These are phyloP conservation scores for Drosophila tripunctata DNA, from an alignment of 2,888 invertebrate genomes.

Conservation along the genomic window DNA sequence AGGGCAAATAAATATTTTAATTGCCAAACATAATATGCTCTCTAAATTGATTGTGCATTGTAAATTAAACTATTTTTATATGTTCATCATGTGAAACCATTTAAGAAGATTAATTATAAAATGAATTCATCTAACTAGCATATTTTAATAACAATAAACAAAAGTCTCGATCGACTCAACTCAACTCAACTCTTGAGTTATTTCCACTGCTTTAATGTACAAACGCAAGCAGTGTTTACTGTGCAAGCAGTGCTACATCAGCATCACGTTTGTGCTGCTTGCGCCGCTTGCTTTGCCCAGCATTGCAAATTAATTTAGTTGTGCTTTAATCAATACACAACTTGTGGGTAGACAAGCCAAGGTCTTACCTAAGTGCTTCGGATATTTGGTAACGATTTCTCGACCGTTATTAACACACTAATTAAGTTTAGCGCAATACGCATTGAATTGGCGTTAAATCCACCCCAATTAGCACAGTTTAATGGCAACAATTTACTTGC, in stretches of 20 bases:
- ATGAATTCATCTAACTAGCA: no score
- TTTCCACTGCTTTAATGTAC: not conserved
- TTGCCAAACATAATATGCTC: no score
- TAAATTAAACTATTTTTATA: no score
- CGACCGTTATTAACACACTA: constrained; percentile 38
- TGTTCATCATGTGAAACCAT: no score
- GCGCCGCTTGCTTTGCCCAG: not conserved
- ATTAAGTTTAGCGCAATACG: constrained; percentile 46
- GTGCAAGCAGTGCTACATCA: not conserved
- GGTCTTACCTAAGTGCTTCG: constrained; percentile 22
- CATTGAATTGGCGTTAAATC: constrained; percentile 47
- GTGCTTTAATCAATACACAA: not conserved
- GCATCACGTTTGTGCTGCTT: no score
- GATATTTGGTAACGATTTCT: constrained; percentile 9
- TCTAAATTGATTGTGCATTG: no score
- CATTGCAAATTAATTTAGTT: no score
- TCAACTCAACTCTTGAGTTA: no score
- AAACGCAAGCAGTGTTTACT: not conserved
- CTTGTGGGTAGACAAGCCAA: constrained; percentile 7
- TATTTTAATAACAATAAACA: no score
- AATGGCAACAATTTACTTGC: constrained; percentile 44
- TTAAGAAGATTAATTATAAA: no score
- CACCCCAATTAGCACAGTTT: constrained; percentile 44
- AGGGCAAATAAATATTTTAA: no score
- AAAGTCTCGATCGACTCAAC: no score